Conservation (phyloP, 1,140 invertebrate genomes). For the Leptinotarsa lineolata region DNA sequence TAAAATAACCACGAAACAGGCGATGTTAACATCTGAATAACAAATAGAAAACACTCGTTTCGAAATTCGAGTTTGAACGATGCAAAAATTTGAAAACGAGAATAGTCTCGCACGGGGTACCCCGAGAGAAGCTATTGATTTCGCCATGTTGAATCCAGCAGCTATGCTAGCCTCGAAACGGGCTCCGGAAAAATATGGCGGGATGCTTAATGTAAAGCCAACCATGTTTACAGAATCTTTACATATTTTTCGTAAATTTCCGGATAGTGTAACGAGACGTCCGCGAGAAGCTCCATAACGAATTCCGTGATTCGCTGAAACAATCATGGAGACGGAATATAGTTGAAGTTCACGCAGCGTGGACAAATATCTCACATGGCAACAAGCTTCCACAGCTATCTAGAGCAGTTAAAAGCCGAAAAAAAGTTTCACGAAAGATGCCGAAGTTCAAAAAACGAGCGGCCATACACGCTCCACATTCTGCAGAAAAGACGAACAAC, state of each 20-base stretch:
- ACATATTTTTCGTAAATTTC: neutral
- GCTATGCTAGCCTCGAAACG: conserved; percentile 49
- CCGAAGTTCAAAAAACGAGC: no score
- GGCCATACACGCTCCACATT: no score
- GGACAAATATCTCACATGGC: conserved; percentile 40
- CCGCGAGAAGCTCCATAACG: neutral
- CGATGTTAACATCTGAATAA: no score
- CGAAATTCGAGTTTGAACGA: neutral
- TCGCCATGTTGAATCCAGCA: conserved; percentile 52
- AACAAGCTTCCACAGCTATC: conserved; percentile 36
- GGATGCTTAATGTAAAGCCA: conserved; percentile 42
- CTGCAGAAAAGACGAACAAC: neutral
- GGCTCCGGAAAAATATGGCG: conserved; percentile 49
- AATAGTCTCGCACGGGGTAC: conserved; percentile 39
- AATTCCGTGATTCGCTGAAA: neutral
- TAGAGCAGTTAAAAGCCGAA: neutral
- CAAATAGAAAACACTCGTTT: no score
- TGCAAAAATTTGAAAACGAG: no score
- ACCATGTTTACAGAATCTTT: conserved; percentile 41
- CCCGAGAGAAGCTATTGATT: conserved; percentile 51
- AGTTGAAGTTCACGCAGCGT: conserved; percentile 15
- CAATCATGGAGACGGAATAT: neutral
- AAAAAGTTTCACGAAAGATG: neutral
- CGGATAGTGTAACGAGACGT: no score
- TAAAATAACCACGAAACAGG: no score